Evolutionary conservation across 2,888 invertebrate species (phyloP).

Genomic region (Diplolepis rosae): DNA sequence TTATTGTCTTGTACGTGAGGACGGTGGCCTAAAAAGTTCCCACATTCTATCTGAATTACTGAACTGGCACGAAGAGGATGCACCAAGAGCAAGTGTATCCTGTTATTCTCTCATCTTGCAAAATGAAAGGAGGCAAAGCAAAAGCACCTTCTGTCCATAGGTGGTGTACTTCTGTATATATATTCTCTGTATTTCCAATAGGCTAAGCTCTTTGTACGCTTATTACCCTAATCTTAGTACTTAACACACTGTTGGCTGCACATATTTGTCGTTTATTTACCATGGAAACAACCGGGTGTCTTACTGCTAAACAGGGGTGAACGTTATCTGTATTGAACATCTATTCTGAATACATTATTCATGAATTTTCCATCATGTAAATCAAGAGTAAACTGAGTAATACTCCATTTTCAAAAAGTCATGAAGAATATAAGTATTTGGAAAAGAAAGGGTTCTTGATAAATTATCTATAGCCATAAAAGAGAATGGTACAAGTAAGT

Average conservation of each 20-base stretch:
- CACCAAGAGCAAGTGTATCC: slow-evolving; percentile 52
- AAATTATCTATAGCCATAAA: slow-evolving; percentile 18
- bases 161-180: slow-evolving; percentile 58
- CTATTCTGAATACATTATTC: slow-evolving; percentile 22
- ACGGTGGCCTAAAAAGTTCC: slow-evolving; percentile 50
- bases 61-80: slow-evolving; percentile 47
- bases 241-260: slow-evolving; percentile 69
- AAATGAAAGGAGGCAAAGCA: slow-evolving; percentile 46
- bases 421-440: slow-evolving; percentile 8
- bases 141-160: slow-evolving; percentile 51
- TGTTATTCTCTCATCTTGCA: slow-evolving; percentile 53
- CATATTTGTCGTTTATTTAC: slow-evolving; percentile 64
- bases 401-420: slow-evolving; percentile 12
- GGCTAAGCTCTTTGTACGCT: slow-evolving; percentile 68
- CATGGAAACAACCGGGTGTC: slow-evolving; percentile 62
- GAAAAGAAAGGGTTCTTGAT: slow-evolving; percentile 16
- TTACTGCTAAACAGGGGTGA: slow-evolving; percentile 32
- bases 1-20: neutral
- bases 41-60: slow-evolving; percentile 57
- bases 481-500: slow-evolving; percentile 10
- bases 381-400: slow-evolving; percentile 24
- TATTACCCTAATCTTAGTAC: slow-evolving; percentile 72
- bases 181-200: slow-evolving; percentile 46
- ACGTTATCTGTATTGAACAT: neutral
- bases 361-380: slow-evolving; percentile 27